Percentiles rank a stretch among this genome's conserved stretches.
phyloP scores from a whole-genome alignment of 2,797 vertebrate genomes.

The Lacerta bilineata region DNA sequence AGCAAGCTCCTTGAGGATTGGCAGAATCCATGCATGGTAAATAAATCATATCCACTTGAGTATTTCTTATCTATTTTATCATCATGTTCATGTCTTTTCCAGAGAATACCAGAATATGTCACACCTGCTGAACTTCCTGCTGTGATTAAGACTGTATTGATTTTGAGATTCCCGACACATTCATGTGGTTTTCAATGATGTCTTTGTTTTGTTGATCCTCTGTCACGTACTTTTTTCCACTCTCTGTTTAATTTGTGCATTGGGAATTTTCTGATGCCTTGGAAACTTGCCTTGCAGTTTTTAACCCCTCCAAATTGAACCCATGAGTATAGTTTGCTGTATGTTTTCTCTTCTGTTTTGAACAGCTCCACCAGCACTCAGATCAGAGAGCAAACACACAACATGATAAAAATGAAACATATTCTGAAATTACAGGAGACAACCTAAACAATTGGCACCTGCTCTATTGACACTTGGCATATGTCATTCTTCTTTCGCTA shows the following conservation, averaged over 20 bases:
- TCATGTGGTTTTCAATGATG: slow-evolving; percentile 5
- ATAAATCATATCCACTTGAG: not conserved
- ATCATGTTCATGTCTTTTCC: not conserved
- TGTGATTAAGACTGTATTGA: slow-evolving; percentile 9
- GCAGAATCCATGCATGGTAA: not conserved
- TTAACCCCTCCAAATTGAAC: slow-evolving; percentile 22
- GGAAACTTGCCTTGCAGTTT: slow-evolving; percentile 19
- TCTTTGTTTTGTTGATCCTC: slow-evolving; percentile 17
- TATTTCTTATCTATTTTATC: not conserved
- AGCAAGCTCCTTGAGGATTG: not conserved
- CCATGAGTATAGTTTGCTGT: not conserved
- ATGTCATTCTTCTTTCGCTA: not conserved
- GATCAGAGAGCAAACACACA: not conserved
- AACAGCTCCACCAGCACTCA: not conserved
- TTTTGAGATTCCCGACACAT: slow-evolving; percentile 7
- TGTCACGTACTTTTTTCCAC: not conserved
- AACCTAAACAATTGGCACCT: not conserved
- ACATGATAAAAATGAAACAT: not conserved
- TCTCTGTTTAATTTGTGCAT: slow-evolving; percentile 10
- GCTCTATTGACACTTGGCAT: slow-evolving; percentile 4
- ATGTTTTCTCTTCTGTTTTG: slow-evolving; percentile 5
- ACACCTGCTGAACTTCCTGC: not conserved
- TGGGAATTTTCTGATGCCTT: slow-evolving; percentile 13
- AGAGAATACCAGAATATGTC: not conserved
- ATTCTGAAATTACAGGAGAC: not conserved